These are phyloP conservation scores for Hippocampus abdominalis DNA, from an alignment of 2,113 vertebrate genomes.

Conservation along the genomic window DNA sequence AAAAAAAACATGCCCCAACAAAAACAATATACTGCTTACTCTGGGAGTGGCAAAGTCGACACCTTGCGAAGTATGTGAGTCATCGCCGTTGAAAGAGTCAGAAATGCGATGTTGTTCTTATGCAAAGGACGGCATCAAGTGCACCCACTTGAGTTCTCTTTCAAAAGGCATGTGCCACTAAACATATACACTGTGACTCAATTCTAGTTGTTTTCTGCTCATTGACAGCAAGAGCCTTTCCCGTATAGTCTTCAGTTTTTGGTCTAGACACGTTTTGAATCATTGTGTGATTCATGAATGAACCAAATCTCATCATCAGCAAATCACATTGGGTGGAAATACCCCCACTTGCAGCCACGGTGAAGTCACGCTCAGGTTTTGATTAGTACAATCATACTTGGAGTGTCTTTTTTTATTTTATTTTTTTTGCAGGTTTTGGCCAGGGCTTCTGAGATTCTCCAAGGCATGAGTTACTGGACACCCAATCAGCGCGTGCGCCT, in stretches of 20 bases:
- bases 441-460: no score
- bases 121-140: neutral
- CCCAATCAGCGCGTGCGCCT: no score
- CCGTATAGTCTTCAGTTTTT: constrained; percentile 1
- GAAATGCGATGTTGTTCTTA: constrained; percentile 10
- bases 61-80: constrained; percentile 43
- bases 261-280: constrained; percentile 62
- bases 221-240: constrained; percentile 19
- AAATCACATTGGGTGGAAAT: neutral
- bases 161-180: neutral
- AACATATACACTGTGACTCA: neutral
- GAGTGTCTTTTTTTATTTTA: no score
- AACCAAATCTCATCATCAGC: constrained; percentile 26
- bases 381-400: no score
- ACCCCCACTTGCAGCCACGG: neutral
- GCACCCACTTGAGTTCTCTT: neutral
- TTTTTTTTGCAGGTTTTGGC: no score
- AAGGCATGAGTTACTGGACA: no score
- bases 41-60: constrained; percentile 42
- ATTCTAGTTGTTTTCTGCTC: neutral
- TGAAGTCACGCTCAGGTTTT: neutral
- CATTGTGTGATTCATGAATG: constrained; percentile 57
- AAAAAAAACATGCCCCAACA: constrained; percentile 19
- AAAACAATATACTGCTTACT: constrained; percentile 26
- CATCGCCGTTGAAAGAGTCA: constrained; percentile 10